phyloP scores from a whole-genome alignment of 2,888 invertebrate genomes.

The Aleiodes leptofemur region DNA sequence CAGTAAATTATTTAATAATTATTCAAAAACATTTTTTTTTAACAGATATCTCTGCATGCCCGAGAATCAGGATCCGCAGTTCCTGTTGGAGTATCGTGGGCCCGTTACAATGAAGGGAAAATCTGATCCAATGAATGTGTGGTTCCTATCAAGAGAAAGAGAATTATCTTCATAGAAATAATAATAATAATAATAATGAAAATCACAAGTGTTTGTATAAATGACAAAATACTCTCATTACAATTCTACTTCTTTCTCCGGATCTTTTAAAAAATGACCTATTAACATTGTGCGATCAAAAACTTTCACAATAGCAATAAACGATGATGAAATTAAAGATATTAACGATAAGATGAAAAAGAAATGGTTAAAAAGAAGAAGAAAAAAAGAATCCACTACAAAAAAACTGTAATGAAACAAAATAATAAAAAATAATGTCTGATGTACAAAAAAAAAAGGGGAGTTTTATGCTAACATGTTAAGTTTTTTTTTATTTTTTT shows the following conservation, averaged over 20 bases:
- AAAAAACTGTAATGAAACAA: slow-evolving; percentile 20
- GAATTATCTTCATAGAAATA: slow-evolving; percentile 65
- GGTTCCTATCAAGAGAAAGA: slow-evolving; percentile 83
- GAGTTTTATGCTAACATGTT: not conserved
- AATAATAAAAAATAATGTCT: slow-evolving; percentile 19
- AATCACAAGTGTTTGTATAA: slow-evolving; percentile 17
- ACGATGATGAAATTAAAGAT: slow-evolving; percentile 10
- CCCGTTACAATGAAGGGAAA: slow-evolving; percentile 95
- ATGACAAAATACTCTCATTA: slow-evolving; percentile 20
- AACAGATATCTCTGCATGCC: slow-evolving; percentile 87
- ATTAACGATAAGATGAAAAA: not conserved
- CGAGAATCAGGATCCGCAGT: slow-evolving; percentile 90
- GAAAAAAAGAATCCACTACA: not conserved
- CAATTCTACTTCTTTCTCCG: slow-evolving; percentile 37
- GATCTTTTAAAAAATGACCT: slow-evolving; percentile 31
- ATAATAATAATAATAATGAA: not conserved
- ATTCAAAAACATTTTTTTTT: slow-evolving; percentile 61
- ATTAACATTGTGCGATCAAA: slow-evolving; percentile 46
- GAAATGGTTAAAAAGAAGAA: not conserved
- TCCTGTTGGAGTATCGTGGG: slow-evolving; percentile 90
- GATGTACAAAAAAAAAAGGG: not conserved
- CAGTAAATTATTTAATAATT: slow-evolving; percentile 12
- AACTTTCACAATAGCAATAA: slow-evolving; percentile 61
- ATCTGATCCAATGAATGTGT: slow-evolving; percentile 95
- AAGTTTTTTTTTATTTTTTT: slow-evolving; percentile 1